Conservation (phyloP, 2,113 vertebrate species). For the Microtus montanus region DNA sequence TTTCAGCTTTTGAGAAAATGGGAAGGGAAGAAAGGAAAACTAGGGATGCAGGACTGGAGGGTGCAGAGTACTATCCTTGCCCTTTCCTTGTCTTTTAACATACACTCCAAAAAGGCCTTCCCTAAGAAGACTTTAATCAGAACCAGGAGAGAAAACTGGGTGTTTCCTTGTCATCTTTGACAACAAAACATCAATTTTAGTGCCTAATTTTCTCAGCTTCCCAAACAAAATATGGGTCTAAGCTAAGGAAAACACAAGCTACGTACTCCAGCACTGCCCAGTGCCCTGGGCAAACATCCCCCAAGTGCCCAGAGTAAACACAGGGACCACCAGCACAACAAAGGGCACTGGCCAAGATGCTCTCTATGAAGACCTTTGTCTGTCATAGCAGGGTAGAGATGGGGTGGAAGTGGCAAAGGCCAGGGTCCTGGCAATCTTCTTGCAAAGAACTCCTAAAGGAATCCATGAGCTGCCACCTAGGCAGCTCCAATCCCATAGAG, state of each 20-base stretch:
- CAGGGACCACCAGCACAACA: not conserved
- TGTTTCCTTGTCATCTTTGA: not conserved
- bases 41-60: not conserved
- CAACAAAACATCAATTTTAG: not conserved
- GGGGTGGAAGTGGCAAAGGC: not conserved
- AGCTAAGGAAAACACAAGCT: not conserved
- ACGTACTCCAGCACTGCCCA: not conserved
- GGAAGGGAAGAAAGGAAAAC: slow-evolving; percentile 31
- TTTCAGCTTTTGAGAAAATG: slow-evolving; percentile 58
- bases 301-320: not conserved
- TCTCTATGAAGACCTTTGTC: not conserved
- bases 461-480: not conserved
- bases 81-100: not conserved
- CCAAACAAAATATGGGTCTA: not conserved
- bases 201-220: not conserved
- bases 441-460: not conserved
- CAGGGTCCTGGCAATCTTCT: not conserved
- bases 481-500: not conserved
- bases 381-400: not conserved
- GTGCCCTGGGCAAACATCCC: not conserved
- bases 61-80: not conserved
- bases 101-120: not conserved
- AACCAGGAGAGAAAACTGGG: not conserved
- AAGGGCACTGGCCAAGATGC: not conserved
- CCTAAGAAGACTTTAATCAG: not conserved